Evolutionary conservation across 2,888 invertebrate genomes (phyloP).

Genomic region (Mamestra brassicae): DNA sequence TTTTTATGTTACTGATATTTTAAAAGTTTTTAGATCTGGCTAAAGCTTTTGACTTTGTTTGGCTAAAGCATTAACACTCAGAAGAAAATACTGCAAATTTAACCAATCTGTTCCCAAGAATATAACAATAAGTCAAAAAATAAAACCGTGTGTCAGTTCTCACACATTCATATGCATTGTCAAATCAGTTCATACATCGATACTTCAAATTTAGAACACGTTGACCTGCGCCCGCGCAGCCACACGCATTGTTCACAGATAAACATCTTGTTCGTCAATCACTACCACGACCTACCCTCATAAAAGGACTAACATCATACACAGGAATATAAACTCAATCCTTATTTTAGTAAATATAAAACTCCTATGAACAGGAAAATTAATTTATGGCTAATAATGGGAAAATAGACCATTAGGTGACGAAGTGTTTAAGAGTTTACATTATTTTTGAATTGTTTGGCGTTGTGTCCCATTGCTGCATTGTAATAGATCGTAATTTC

Average conservation of each 20-base stretch:
- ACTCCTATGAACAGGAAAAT: constrained; percentile 21
- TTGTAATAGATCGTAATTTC: constrained; percentile 26
- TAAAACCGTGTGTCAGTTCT: constrained; percentile 61
- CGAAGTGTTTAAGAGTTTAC: constrained; percentile 72
- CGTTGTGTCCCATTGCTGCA: constrained; percentile 44
- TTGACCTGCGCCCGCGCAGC: constrained; percentile 73
- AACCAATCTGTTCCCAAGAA: too few relatives aligned
- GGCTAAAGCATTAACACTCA: not conserved
- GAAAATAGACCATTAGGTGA: constrained; percentile 76
- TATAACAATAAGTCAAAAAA: constrained; percentile 24
- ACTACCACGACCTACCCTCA: constrained; percentile 76
- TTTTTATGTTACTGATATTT: constrained; percentile 37
- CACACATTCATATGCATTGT: constrained; percentile 71
- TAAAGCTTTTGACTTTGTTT: constrained; percentile 3
- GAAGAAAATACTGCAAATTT: too few relatives aligned
- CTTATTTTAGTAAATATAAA: constrained; percentile 8
- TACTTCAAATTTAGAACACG: constrained; percentile 74
- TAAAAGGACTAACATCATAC: constrained; percentile 50
- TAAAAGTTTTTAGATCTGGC: constrained; percentile 15
- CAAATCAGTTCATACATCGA: constrained; percentile 75
- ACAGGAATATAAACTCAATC: constrained; percentile 35
- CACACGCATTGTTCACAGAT: constrained; percentile 88
- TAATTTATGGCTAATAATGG: constrained; percentile 73
- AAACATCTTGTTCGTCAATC: constrained; percentile 85
- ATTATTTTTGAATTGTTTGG: constrained; percentile 74